Percentiles rank a stretch among this genome's conserved stretches.
phyloP scores from a whole-genome alignment of 2,113 vertebrate genomes.

The Semnornis frantzii region DNA sequence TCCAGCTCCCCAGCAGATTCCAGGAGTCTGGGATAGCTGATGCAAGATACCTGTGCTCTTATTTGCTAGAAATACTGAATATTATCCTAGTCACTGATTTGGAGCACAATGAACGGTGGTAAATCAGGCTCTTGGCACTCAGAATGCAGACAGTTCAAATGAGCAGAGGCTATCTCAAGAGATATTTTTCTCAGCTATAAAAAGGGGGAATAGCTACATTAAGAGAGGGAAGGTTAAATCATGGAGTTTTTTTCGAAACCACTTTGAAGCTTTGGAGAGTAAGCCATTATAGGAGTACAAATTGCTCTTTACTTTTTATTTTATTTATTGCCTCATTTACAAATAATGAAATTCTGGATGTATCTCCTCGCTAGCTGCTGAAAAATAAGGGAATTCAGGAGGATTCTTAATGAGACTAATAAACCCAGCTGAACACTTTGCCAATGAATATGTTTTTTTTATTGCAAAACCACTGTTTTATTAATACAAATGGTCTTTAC shows the following conservation, averaged over 20 bases:
- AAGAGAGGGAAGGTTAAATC: slow-evolving; percentile 35
- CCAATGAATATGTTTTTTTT: neutral
- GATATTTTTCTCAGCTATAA: slow-evolving; percentile 15
- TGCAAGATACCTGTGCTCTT: neutral
- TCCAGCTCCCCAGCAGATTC: neutral
- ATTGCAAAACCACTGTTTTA: slow-evolving; percentile 52
- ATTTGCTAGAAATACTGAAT: slow-evolving; percentile 11
- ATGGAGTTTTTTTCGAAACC: neutral
- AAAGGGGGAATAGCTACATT: slow-evolving; percentile 25
- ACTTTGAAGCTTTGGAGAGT: slow-evolving; percentile 34
- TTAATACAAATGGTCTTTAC: slow-evolving; percentile 52
- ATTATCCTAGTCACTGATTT: neutral
- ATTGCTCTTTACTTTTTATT: slow-evolving; percentile 60
- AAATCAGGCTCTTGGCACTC: slow-evolving; percentile 22
- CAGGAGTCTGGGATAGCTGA: neutral
- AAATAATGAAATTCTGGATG: slow-evolving; percentile 54
- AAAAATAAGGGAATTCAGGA: slow-evolving; percentile 28
- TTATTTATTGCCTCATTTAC: slow-evolving; percentile 65
- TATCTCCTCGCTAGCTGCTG: slow-evolving; percentile 37
- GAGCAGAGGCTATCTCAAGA: slow-evolving; percentile 15
- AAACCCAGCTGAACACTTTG: slow-evolving; percentile 41
- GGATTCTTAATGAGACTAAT: slow-evolving; percentile 66
- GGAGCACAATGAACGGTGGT: neutral
- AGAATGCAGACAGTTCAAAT: slow-evolving; percentile 12
- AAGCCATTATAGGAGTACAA: slow-evolving; percentile 52